Percentiles rank a stretch among this genome's conserved stretches.
Conservation (phyloP, 2,888 invertebrate species). For the Aphodius sticticus region DNA sequence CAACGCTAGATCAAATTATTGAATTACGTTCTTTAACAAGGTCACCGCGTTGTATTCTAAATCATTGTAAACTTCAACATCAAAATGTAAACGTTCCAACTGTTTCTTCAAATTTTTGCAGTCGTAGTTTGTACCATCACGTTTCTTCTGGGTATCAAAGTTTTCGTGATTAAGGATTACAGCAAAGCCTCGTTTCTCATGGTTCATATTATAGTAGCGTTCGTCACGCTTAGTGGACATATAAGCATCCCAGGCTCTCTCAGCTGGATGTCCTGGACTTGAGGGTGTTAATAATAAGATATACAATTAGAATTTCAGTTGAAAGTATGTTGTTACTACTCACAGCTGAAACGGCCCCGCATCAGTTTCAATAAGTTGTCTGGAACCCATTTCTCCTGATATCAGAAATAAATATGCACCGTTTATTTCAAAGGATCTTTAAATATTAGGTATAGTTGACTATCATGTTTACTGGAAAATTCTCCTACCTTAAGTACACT, state of each 20-base stretch:
- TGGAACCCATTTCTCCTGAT: too few species aligned
- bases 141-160: conserved; percentile 76
- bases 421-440: too few species aligned
- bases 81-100: conserved; percentile 73
- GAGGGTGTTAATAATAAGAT: too few species aligned
- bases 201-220: conserved; percentile 86
- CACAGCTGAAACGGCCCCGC: too few species aligned
- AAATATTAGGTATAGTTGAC: too few species aligned
- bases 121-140: conserved; percentile 88
- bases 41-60: conserved; percentile 73
- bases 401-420: too few species aligned
- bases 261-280: too few species aligned
- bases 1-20: conserved; percentile 35
- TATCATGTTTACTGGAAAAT: too few species aligned
- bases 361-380: too few species aligned
- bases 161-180: conserved; percentile 90
- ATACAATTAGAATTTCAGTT: too few species aligned
- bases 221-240: conserved; percentile 76
- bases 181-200: conserved; percentile 81
- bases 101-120: conserved; percentile 75
- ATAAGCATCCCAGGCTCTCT: conserved; percentile 51
- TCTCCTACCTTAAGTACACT: too few species aligned
- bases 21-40: conserved; percentile 69
- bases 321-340: too few species aligned
- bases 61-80: conserved; percentile 76